phyloP scores from a whole-genome alignment of 2,113 vertebrate species.

The Podilymbus podiceps region DNA sequence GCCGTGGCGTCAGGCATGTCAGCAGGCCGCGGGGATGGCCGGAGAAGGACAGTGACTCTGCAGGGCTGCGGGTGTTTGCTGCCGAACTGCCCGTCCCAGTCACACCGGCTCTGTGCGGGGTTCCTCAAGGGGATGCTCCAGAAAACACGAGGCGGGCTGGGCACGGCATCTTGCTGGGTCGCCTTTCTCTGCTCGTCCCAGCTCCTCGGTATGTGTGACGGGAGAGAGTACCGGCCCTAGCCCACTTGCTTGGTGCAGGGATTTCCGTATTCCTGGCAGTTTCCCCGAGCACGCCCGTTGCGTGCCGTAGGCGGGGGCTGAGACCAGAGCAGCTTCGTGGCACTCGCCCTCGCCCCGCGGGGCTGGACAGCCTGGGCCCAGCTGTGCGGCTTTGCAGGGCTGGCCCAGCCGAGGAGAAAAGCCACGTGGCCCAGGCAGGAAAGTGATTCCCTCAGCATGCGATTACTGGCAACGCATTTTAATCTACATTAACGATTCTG shows the following conservation, averaged over 20 bases:
- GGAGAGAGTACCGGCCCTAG: not conserved
- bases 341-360: rapidly evolving
- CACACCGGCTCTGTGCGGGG: not conserved
- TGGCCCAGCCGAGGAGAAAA: not conserved
- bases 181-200: not conserved
- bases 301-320: not conserved
- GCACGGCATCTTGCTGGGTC: not conserved
- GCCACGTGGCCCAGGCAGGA: not conserved
- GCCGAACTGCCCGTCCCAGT: not conserved
- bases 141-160: not conserved
- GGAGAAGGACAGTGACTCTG: not conserved
- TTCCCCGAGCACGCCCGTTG: not conserved
- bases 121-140: not conserved
- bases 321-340: not conserved
- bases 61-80: not conserved
- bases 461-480: not conserved
- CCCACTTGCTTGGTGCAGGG: not conserved
- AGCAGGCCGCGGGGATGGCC: no score
- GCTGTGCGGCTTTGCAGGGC: not conserved
- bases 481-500: not conserved
- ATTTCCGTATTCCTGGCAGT: not conserved
- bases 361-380: not conserved
- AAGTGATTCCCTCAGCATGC: not conserved
- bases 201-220: not conserved
- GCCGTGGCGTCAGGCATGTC: not conserved